Evolutionary conservation across 2,113 vertebrate species (phyloP).

Genomic region (Tapirus terrestris): DNA sequence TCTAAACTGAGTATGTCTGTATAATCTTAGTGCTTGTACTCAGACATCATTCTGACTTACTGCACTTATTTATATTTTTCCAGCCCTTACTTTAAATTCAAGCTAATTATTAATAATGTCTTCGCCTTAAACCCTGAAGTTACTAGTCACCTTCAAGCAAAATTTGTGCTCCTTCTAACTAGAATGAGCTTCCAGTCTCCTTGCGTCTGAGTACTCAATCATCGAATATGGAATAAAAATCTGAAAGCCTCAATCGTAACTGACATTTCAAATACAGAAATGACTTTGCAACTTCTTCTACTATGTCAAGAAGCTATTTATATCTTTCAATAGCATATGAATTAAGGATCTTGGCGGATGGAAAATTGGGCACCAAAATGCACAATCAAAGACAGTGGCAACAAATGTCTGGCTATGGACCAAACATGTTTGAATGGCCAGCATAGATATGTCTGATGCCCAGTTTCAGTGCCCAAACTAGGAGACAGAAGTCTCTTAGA

Average conservation of each 20-base stretch:
- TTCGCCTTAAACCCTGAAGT: not conserved
- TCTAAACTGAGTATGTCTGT: conserved; percentile 22
- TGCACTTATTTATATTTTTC: not conserved
- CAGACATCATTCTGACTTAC: not conserved
- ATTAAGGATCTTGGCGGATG: not conserved
- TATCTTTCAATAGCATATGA: conserved; percentile 19
- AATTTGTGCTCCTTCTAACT: not conserved
- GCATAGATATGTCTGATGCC: not conserved
- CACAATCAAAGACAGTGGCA: not conserved
- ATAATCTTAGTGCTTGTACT: conserved; percentile 46
- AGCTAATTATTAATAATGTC: conserved; percentile 42
- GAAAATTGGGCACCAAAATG: not conserved
- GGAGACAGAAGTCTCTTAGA: not conserved
- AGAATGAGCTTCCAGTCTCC: not conserved
- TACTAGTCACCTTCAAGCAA: not conserved
- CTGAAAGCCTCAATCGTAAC: not conserved
- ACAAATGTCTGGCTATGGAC: not conserved
- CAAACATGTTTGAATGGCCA: not conserved
- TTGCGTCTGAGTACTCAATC: not conserved
- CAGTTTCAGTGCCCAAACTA: not conserved
- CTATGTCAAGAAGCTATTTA: conserved; percentile 54
- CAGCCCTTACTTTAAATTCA: conserved; percentile 14
- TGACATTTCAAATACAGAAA: conserved; percentile 49
- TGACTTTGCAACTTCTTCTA: not conserved
- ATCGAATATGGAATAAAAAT: not conserved